Conservation (phyloP, 2,888 invertebrate genomes). For the Odontocerum albicorne region DNA sequence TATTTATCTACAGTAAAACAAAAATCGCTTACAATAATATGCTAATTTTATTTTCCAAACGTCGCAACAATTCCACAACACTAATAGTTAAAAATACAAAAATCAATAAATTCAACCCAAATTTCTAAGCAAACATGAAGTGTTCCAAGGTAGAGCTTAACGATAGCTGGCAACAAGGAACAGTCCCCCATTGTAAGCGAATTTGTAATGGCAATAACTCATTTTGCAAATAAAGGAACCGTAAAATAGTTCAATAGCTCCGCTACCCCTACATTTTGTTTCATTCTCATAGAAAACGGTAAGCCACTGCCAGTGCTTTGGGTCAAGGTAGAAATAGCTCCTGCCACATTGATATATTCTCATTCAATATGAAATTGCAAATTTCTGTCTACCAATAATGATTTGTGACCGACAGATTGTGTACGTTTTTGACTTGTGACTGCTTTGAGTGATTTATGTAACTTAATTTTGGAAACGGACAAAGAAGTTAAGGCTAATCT, state of each 20-base stretch:
- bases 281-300: constrained; percentile 17
- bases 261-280: constrained; percentile 11
- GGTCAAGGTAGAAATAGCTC: constrained; percentile 18
- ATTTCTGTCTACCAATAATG: constrained; percentile 33
- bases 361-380: constrained; percentile 34
- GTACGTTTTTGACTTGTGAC: constrained; percentile 34
- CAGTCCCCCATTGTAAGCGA: constrained; percentile 33
- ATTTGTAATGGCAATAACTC: constrained; percentile 37
- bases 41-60: too few relatives aligned
- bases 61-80: too few relatives aligned
- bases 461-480: constrained; percentile 33
- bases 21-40: too few relatives aligned
- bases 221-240: constrained; percentile 35
- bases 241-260: constrained; percentile 31
- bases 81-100: too few relatives aligned
- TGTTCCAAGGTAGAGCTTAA: too few relatives aligned
- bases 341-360: constrained; percentile 8
- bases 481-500: constrained; percentile 32
- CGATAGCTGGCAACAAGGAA: constrained; percentile 5
- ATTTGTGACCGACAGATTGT: constrained; percentile 36
- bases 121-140: too few relatives aligned
- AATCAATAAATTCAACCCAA: too few relatives aligned
- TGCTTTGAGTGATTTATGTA: constrained; percentile 36
- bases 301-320: constrained; percentile 3
- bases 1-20: too few relatives aligned